Evolutionary conservation across 2,888 invertebrate genomes (phyloP), one percentile per base, ranked within the genome.

Genomic region (Periphyllus acericola): DNA sequence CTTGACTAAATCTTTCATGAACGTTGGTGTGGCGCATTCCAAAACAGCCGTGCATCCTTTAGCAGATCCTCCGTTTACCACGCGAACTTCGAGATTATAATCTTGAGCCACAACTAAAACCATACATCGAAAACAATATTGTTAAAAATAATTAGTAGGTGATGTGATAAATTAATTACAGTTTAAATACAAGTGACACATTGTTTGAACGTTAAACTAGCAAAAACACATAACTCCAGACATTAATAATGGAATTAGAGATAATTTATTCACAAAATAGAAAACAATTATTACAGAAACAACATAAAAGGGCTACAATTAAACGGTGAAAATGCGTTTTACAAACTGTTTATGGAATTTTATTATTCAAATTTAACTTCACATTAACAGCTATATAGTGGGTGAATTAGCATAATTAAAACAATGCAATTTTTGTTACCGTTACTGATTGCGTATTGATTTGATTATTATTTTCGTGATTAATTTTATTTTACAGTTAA

Each of bases 11-110:
- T 95, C 95, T 92, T 94, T 94, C 90, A 95, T 95, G 92, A 94
- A 95, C 91, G 94, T 94, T 90, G 95, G 95, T 90, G 95, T 94
- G 90, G 94, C 93, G 92, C 95, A 95, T 91, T 95, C 94, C 90
- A 95, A 92, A 89, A 95, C 94, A 89, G 95, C 95, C 72, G 95
- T 94, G 91, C 95, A 95, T 84, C 95, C 95, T 90, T 94, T 92
- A 79, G 95, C 93, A 89, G 95, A 94, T 76, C 92, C 91, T 72
- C 87, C 87, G 89, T 94, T 94, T 90, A 94, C 92, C 90, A 95
- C 94, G 92, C 95, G 95, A 89, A 95, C 94, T 91, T 94, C 94
- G 90, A 95, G 94, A 92, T 94, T 94, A 92, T 95, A 95, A 89
- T 94, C 93, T 91, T 95, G 95, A 88, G 95, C 94, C 90, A 95